These are phyloP conservation scores for Caenorhabditis sp. DNA, from an alignment of 2,888 invertebrate genomes.

Conservation along the genomic window DNA sequence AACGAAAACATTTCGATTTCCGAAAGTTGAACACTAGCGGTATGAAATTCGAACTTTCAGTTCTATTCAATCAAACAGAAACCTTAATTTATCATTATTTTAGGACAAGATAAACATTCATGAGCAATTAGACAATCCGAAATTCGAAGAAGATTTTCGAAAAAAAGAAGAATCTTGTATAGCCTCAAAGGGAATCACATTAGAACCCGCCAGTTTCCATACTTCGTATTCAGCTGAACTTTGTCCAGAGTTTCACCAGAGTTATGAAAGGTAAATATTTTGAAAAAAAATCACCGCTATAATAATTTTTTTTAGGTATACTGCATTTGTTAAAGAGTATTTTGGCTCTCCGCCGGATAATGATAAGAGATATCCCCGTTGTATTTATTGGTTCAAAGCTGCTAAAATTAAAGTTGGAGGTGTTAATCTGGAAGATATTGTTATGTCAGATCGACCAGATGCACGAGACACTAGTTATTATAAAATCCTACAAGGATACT, in stretches of 20 bases:
- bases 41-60: too few relatives aligned
- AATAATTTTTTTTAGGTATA: conserved; percentile 4
- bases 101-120: conserved; percentile 5
- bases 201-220: conserved; percentile 36
- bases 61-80: too few relatives aligned
- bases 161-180: conserved; percentile 44
- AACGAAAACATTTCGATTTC: too few relatives aligned
- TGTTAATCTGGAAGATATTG: conserved; percentile 22
- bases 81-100: too few relatives aligned
- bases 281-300: not conserved
- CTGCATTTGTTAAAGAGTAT: conserved; percentile 38
- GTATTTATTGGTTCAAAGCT: conserved; percentile 39
- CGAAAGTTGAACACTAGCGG: too few relatives aligned
- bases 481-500: conserved; percentile 30
- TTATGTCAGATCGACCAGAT: conserved; percentile 10
- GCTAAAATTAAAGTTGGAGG: conserved; percentile 26
- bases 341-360: conserved; percentile 37
- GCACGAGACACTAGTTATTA: conserved; percentile 21
- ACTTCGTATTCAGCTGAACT: conserved; percentile 40
- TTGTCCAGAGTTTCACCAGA: conserved; percentile 44
- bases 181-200: conserved; percentile 27
- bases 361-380: conserved; percentile 29
- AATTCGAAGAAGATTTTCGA: conserved; percentile 50
- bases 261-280: conserved; percentile 17
- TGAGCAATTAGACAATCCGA: conserved; percentile 48